These are phyloP conservation scores for Thalassophryne amazonica DNA, from an alignment of 2,797 vertebrate genomes.

Conservation along the genomic window DNA sequence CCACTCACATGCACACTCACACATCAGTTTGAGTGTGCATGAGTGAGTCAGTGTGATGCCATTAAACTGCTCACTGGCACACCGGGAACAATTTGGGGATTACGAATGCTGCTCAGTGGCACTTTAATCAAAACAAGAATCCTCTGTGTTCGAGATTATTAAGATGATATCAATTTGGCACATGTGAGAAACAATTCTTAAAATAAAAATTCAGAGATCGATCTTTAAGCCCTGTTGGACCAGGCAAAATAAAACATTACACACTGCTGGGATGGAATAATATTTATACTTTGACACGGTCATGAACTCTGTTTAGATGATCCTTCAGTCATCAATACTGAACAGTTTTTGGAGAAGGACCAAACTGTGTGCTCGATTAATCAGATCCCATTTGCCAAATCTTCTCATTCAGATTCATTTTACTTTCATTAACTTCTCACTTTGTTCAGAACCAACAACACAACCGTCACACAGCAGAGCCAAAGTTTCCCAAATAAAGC, in stretches of 20 bases:
- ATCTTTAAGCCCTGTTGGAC: not conserved
- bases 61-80: no score
- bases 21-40: no score
- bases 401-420: conserved; percentile 47
- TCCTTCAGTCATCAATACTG: no score
- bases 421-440: conserved; percentile 42
- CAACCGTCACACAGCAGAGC: not conserved
- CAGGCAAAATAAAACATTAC: not conserved
- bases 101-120: no score
- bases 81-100: no score
- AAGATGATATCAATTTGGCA: no score
- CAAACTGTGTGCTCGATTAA: conserved; percentile 24
- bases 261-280: conserved; percentile 3
- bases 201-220: not conserved
- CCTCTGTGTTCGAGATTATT: no score
- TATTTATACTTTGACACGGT: conserved; percentile 8
- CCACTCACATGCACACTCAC: no score
- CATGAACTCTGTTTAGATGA: not conserved
- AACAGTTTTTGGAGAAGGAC: no score
- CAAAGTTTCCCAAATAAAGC: conserved; percentile 5
- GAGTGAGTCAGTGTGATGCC: no score
- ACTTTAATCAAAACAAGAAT: no score
- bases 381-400: conserved; percentile 45
- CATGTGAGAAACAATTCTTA: not conserved
- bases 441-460: conserved; percentile 31